These are phyloP conservation scores for Parauchenoglanis punctatus DNA, from an alignment of 2,797 vertebrate species.

Conservation along the genomic window DNA sequence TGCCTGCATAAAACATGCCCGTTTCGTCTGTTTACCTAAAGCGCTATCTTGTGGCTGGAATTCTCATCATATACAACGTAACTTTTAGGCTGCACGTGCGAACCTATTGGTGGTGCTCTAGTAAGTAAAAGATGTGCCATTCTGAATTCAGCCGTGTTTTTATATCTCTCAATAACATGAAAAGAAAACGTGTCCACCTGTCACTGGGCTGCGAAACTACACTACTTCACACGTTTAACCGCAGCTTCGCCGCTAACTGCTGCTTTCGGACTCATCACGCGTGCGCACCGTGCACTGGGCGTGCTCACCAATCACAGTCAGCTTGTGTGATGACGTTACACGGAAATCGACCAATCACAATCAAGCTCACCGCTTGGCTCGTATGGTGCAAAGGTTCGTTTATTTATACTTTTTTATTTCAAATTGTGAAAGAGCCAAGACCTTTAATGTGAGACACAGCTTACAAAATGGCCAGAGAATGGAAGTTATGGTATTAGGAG, in stretches of 20 bases:
- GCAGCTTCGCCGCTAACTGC: not conserved
- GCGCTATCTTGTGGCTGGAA: slow-evolving; percentile 54
- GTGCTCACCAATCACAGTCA: not conserved
- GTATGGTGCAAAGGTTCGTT: not conserved
- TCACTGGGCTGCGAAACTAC: not conserved
- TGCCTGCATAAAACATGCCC: not conserved
- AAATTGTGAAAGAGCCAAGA: not conserved
- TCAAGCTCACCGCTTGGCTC: not conserved
- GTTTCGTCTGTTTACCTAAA: slow-evolving; percentile 55
- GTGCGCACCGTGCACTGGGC: not conserved
- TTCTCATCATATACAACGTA: not conserved
- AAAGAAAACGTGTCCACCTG: not conserved
- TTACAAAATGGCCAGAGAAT: not conserved
- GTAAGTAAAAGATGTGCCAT: not conserved
- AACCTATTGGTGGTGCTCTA: not conserved
- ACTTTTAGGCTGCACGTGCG: not conserved
- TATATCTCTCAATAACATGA: not conserved
- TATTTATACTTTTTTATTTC: not conserved
- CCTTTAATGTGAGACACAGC: not conserved
- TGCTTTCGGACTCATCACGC: not conserved
- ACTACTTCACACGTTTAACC: not conserved
- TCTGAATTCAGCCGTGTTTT: not conserved
- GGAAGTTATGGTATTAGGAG: not conserved
- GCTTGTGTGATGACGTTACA: not conserved
- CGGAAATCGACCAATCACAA: not conserved